Conservation (phyloP, 2,113 vertebrate species). For the Pongo pygmaeus region DNA sequence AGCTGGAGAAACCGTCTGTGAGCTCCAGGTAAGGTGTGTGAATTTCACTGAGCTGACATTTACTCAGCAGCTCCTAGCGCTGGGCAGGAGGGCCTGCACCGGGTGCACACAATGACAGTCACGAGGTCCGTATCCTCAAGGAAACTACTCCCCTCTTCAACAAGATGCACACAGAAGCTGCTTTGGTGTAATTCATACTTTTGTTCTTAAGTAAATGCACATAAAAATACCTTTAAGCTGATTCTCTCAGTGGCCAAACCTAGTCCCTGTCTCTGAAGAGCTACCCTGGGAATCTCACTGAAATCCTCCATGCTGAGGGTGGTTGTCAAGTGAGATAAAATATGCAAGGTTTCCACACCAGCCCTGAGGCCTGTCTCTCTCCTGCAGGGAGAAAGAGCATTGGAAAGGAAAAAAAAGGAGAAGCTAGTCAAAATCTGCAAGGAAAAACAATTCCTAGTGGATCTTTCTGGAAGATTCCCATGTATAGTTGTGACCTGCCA, state of each 20-base stretch:
- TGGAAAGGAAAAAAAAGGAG: neutral
- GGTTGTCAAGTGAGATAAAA: neutral
- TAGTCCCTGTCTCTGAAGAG: neutral
- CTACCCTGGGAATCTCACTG: fast-evolving
- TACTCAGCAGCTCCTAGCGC: neutral
- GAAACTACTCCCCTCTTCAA: too few species aligned
- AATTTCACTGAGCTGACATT: too few species aligned
- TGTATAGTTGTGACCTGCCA: neutral
- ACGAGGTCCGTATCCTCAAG: fast-evolving
- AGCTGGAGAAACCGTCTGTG: fast-evolving
- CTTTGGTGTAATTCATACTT: too few species aligned
- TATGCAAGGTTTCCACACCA: too few species aligned
- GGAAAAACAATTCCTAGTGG: neutral
- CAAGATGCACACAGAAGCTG: neutral
- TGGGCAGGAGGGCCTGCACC: neutral
- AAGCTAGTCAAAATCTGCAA: neutral
- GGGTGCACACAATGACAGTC: fast-evolving
- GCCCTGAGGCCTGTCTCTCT: neutral
- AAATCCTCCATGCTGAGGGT: neutral
- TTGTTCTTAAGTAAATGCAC: neutral
- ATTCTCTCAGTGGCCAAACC: neutral
- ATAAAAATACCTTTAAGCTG: neutral
- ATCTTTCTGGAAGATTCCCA: neutral
- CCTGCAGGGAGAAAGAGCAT: neutral
- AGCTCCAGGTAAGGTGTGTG: fast-evolving